These are phyloP conservation scores for Rhinella marina DNA, from an alignment of 2,797 vertebrate species.

Conservation along the genomic window DNA sequence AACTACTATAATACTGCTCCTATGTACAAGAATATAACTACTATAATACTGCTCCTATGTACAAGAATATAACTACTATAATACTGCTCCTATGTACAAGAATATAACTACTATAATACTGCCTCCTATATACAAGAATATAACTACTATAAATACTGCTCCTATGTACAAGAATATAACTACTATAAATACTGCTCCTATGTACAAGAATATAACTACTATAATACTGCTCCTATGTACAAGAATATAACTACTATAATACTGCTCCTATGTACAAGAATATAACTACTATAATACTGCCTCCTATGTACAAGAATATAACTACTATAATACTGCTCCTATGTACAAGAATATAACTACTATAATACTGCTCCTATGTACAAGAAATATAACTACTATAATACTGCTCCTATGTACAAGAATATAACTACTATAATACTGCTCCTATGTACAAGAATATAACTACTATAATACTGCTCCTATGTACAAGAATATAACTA, in stretches of 20 bases:
- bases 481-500: neutral
- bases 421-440: constrained; percentile 22
- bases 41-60: neutral
- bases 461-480: constrained; percentile 5
- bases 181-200: constrained; percentile 9
- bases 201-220: constrained; percentile 12
- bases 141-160: constrained; percentile 21
- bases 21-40: neutral
- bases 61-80: constrained; percentile 1
- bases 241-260: constrained; percentile 17
- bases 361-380: neutral
- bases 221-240: constrained; percentile 3
- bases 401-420: constrained; percentile 7
- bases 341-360: constrained; percentile 2
- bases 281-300: constrained; percentile 22
- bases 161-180: too few relatives aligned
- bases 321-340: constrained; percentile 14
- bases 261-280: neutral
- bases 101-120: constrained; percentile 1
- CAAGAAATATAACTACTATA: constrained; percentile 2
- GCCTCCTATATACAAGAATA: neutral
- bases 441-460: constrained; percentile 7
- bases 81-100: neutral
- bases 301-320: constrained; percentile 3
- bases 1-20: constrained; percentile 11